phyloP scores from a whole-genome alignment of 2,113 vertebrate species.

The Callopanchax toddi region DNA sequence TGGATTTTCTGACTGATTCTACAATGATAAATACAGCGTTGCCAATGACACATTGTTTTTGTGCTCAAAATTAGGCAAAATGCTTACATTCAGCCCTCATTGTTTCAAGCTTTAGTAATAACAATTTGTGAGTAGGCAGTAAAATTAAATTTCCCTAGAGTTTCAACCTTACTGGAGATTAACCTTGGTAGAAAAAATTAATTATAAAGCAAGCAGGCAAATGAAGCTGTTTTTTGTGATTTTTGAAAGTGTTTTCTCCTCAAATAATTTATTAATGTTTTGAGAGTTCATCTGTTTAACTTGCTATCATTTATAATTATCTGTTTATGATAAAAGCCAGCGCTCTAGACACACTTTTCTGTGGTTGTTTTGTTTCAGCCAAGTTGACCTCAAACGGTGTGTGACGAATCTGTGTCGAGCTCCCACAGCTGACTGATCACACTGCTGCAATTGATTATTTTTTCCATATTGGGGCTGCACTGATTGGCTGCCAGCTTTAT shows the following conservation, averaged over 20 bases:
- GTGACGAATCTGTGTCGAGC: not conserved
- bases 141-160: not conserved
- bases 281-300: too few relatives aligned
- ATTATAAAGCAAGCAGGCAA: constrained; percentile 25
- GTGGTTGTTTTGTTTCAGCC: too few relatives aligned
- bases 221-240: too few relatives aligned
- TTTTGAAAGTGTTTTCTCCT: too few relatives aligned
- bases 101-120: not conserved
- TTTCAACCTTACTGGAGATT: too few relatives aligned
- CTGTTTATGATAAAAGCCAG: constrained; percentile 19
- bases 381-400: too few relatives aligned
- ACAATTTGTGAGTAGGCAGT: not conserved
- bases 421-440: constrained; percentile 1
- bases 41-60: too few relatives aligned
- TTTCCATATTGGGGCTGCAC: not conserved
- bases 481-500: not conserved
- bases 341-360: not conserved
- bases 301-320: constrained; percentile 22
- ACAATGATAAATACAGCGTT: too few relatives aligned
- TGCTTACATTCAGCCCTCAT: not conserved
- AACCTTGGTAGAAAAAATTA: not conserved
- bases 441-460: not conserved
- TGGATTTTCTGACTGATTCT: too few relatives aligned
- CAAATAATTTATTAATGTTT: too few relatives aligned
- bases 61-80: not conserved